Evolutionary conservation across 2,113 vertebrate species (phyloP).

Genomic region (Ornithorhynchus anatinus): DNA sequence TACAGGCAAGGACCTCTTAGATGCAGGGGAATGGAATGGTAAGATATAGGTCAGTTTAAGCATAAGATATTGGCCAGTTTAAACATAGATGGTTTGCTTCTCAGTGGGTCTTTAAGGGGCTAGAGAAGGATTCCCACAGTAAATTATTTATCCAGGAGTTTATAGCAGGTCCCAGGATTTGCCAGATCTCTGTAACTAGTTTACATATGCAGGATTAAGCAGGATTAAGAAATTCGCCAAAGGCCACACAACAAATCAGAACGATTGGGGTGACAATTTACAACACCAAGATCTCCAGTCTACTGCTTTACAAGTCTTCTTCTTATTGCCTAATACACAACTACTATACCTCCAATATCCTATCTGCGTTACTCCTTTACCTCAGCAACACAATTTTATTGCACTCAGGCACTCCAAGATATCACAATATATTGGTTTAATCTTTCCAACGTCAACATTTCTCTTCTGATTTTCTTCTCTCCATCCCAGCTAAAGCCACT

Average conservation of each 20-base stretch:
- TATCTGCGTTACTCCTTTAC: not conserved
- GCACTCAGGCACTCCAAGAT: not conserved
- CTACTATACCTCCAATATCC: not conserved
- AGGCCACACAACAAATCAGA: slow-evolving; percentile 2
- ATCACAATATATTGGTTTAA: not conserved
- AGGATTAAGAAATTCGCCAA: not conserved
- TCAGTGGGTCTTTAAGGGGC: no score
- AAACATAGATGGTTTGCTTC: no score
- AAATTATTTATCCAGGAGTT: no score
- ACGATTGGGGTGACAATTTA: not conserved
- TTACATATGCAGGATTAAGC: not conserved
- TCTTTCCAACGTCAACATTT: not conserved
- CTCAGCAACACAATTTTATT: not conserved
- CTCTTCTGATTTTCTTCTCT: not conserved
- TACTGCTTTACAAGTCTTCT: not conserved
- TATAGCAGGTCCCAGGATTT: no score
- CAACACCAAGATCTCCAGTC: not conserved
- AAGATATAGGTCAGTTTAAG: no score
- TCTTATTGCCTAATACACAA: not conserved
- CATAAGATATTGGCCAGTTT: no score
- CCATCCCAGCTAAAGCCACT: not conserved
- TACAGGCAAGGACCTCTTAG: no score
- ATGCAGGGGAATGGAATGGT: no score
- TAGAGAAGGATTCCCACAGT: no score
- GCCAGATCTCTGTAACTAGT: no score